A percentile compares a stretch with the other conserved stretches of the same genome.
These are phyloP conservation scores for Propithecus coquereli DNA, from an alignment of 2,113 vertebrate species.

Conservation along the genomic window DNA sequence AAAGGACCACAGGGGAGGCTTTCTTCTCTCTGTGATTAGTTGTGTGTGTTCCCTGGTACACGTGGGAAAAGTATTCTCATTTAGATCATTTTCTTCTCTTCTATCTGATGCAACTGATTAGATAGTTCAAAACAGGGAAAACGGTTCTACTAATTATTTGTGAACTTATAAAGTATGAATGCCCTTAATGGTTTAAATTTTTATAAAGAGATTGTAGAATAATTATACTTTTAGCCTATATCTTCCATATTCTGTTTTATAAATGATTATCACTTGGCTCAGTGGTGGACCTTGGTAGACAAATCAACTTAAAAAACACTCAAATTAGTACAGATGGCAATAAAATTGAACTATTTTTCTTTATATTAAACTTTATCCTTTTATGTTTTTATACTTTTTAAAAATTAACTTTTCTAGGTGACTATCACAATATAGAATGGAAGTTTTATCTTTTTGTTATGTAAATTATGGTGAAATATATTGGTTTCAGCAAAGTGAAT, in stretches of 20 bases:
- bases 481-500: not conserved
- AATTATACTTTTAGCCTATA: not conserved
- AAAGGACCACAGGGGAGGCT: not conserved
- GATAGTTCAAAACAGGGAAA: not conserved
- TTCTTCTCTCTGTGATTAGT: not conserved
- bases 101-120: not conserved
- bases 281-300: not conserved
- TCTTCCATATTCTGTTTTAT: not conserved
- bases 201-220: not conserved
- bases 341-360: constrained; percentile 19
- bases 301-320: not conserved
- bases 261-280: not conserved
- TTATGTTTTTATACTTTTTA: not conserved
- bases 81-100: constrained; percentile 35
- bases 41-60: not conserved
- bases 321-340: not conserved
- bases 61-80: constrained; percentile 1
- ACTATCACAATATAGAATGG: not conserved
- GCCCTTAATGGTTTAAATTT: not conserved
- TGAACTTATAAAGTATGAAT: not conserved
- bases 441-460: not conserved
- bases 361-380: constrained; percentile 24
- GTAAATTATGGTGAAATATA: not conserved
- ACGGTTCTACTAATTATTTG: not conserved
- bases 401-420: not conserved